Evolutionary conservation across 2,113 vertebrate genomes (phyloP).

Genomic region (Oreocharis arfaki): DNA sequence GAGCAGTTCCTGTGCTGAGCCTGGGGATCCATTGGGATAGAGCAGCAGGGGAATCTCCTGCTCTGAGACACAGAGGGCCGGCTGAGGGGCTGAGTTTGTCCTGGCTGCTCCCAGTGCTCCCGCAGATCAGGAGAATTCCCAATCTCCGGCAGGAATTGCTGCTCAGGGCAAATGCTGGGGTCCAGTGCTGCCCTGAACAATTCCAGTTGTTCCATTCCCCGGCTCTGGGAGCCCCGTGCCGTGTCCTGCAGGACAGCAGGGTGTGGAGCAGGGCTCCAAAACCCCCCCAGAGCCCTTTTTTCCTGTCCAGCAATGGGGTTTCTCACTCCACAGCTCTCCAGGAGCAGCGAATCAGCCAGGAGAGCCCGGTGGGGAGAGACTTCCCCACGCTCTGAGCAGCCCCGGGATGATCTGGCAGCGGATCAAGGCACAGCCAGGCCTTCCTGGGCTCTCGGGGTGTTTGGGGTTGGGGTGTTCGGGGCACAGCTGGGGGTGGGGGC

Average conservation of each 20-base stretch:
- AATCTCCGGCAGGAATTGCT: background rate
- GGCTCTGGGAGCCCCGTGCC: background rate
- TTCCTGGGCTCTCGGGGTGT: background rate
- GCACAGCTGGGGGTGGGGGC: background rate
- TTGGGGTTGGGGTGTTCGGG: background rate
- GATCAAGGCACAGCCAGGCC: background rate
- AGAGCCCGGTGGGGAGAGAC: background rate
- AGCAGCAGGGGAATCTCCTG: background rate
- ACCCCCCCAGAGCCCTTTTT: background rate
- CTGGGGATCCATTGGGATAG: accelerated
- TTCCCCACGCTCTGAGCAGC: background rate
- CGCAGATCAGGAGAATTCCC: too few species aligned
- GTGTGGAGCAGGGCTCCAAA: background rate
- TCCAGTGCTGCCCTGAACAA: accelerated
- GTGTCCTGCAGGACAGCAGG: background rate
- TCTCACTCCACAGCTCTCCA: background rate
- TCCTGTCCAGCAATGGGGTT: background rate
- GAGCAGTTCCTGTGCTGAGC: background rate
- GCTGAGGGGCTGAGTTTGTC: accelerated
- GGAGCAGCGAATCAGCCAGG: background rate
- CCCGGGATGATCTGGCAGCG: background rate
- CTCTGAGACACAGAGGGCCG: background rate
- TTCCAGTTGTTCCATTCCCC: too few species aligned
- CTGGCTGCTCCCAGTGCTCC: background rate
- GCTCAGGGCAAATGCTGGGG: background rate